Evolutionary conservation across 2,888 invertebrate genomes (phyloP), one percentile per base, ranked within the genome.

Genomic region (Eurois occulta): DNA sequence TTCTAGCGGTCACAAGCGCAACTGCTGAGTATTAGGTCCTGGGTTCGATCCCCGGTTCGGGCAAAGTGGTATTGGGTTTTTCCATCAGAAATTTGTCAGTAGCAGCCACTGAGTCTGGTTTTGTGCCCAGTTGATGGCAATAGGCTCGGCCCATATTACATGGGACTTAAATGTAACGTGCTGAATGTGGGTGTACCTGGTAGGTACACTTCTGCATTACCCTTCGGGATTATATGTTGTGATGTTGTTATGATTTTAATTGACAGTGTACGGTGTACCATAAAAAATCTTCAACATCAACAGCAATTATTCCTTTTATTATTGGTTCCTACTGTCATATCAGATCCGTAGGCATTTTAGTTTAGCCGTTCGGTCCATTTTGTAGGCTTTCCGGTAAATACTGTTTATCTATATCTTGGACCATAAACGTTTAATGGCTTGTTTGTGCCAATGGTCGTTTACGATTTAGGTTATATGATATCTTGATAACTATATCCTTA

Each of bases 391-490:
- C 18, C 48, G 0, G 78, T 58, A 69, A 84, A 78, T 48, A 78
- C 52, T 60, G 52, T 78, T 8, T 84, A 58, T 84, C 52, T 66
- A 58, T 60, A 60, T 60, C 67, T 72, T 41, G 46, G 41, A 48
- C 79, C 65, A 84, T 84, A 78, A 86, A 86, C 41, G 28, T 84
- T 84, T 83, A 87, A 80, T 64, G 67, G 55, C 81, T 77, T 80
- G 81, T 85, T 80, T 80, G 74, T 77, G 74, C 72, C 58, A 55
- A 73, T 70, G 41, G 66, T 21, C 72, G 65, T 72, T 87, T 73
- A 72, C 58, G 72, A 83, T 73, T 32, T 64, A 58, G 52, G 72
- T 73, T 73, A 85, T 38, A 72, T 80, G 70, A 80, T 74, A 72
- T 41, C 32, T 21, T 48, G 68, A 18, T 65, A 65, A 48, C 38